Evolutionary conservation across 2,888 invertebrate species (phyloP), one percentile per base, ranked within the genome.

Genomic region (Argyresthia goedartella): DNA sequence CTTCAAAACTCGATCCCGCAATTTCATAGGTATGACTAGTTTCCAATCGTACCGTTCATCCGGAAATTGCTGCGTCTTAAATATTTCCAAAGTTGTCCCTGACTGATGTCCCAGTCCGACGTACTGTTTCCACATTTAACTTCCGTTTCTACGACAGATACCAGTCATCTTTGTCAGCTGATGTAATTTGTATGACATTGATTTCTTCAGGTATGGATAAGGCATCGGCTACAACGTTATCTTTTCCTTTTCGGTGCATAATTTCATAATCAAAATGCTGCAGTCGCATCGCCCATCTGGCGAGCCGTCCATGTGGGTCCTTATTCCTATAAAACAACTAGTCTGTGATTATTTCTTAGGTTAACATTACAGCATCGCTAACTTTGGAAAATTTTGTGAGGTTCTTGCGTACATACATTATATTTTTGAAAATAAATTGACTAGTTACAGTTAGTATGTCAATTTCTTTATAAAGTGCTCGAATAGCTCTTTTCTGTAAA

Each of bases 221-320:
- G 6, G 45, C 45, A 11, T 45, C 45, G 6, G 45, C 16, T 4
- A 45, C 45, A 1, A 45, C 11, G 16, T 45, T 45, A 4, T 45
- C 45, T 45, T 45, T 45, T 2, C 45, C 45, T 16, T 45, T 45
- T 4, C 16, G 13, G 8, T 45, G 15, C 4, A 45, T 15, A 2
- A 45, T 10, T 25, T 45, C 45, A 25, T 45, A 45, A 16, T 52
- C 43, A 51, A 51, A 54, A 15, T 52, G 53, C 16, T 53, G 52
- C 4, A 56, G 42, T 1, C 48, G 42, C 54, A 56, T 52, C 8
- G 53, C 56, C 56, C 56, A 56, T 41, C 56, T 50, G 1, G 54
- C 56, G n/a, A 56, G 36, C 1, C 56, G 36, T 8, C 56, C 56
- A 10, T 52, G 52, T 1, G 56, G 56, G 35, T 56, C 52, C n/a